Evolutionary conservation across 1,140 invertebrate genomes (phyloP).

Genomic region (Calliopsis andreniformis): DNA sequence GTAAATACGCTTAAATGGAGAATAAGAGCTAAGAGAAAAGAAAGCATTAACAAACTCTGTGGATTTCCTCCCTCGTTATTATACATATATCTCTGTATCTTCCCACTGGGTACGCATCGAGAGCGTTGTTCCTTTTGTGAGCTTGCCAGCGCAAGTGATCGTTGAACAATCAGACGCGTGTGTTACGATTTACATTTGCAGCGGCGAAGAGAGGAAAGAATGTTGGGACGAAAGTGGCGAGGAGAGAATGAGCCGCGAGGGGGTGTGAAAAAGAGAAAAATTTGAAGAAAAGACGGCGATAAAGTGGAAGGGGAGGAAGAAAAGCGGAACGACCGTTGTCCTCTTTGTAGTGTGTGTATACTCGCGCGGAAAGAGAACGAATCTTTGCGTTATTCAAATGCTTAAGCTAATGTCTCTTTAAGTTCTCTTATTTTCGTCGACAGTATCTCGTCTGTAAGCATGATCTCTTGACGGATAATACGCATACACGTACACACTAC

Average conservation of each 20-base stretch:
- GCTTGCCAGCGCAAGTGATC: conserved; percentile 36
- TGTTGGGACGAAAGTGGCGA: not conserved
- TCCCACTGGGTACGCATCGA: conserved; percentile 42
- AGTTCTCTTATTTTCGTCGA: conserved; percentile 21
- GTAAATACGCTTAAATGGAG: conserved; percentile 59
- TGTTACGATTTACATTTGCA: conserved; percentile 27
- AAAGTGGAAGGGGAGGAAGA: not conserved
- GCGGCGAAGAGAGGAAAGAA: conserved; percentile 20
- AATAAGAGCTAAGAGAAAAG: conserved; percentile 30
- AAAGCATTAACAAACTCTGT: conserved; percentile 21
- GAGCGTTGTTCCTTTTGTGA: conserved; percentile 65
- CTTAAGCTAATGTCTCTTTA: conserved; percentile 24
- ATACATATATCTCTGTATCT: conserved; percentile 47
- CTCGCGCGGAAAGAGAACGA: conserved; percentile 41
- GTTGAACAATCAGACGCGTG: conserved; percentile 42
- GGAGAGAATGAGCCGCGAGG: not conserved
- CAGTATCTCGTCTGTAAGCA: conserved; percentile 30
- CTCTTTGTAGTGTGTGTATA: conserved; percentile 1
- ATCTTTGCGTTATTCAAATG: conserved; percentile 20
- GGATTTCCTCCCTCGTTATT: conserved; percentile 34
- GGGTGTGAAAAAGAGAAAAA: not conserved
- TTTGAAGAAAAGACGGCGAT: not conserved
- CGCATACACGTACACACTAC: too few relatives aligned
- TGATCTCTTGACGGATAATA: conserved; percentile 36
- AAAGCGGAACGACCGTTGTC: not conserved